Base-by-base conservation (phyloP, 1,140 invertebrate genomes). In the Ceratina australensis region DNA sequence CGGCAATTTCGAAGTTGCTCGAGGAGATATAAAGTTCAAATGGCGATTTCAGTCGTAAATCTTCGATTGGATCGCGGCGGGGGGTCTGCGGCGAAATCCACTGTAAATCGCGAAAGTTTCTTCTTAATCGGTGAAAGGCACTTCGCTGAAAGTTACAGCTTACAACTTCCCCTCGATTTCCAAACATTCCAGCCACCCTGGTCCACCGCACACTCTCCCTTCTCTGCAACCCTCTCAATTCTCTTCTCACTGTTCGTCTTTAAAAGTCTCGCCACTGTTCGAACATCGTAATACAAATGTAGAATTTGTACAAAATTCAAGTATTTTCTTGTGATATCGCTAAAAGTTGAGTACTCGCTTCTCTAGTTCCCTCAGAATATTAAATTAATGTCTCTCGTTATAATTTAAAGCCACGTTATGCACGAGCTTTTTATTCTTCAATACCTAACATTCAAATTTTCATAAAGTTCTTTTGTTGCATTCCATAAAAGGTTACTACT, bases 101-200 rank as follows among this genome's bases (percentile, higher is more conserved):
- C 82, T 83, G 81, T 84, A 83, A 84, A 84, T 83, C 82, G 82
- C 72, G 52, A 83, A 84, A 84, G 81, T 84, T 84, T 84, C 50
- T 24, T 71, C 81, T 80, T 84, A 84, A 84, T 84, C 82, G 82
- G 42, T 80, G 82, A 84, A 83, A 84, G 72, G 81, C 78, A 84
- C 81, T 84, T 84, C 52, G 71, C 57, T 3, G 61, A 76, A 84
- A 84, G 67, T 84, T 84, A 65, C 78, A 22, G 52, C 63, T 80
- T 80, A 69, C 82, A 79, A 76, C 71, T 59, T 65, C 54, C 72
- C 50, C 81, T 42, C 52, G 20, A 57, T 69, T 69, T 75, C 61
- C 22, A 42, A 13, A 33, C 24, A 42, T 42, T 42, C 33, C 33
- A 42, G 33, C 33, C 33, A 42, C 33, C 33, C 33, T 42, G 33